Base-by-base conservation (phyloP, 1,140 invertebrate species). In the Olivierus martensii region DNA sequence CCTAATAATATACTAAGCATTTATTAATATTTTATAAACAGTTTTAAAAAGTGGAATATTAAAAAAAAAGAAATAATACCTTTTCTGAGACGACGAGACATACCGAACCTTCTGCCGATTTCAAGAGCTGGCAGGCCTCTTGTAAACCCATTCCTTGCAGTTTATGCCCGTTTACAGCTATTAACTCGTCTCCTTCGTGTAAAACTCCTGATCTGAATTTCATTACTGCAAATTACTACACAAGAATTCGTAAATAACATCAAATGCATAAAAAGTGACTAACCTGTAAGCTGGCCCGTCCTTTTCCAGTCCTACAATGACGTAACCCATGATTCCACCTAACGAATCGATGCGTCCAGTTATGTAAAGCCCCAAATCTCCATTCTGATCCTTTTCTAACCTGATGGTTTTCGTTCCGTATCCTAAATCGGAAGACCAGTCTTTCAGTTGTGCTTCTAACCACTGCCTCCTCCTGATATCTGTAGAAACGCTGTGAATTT, bases 321-420 rank as follows among this genome's bases (percentile, higher is more conserved):
- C 74, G 66, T 86, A 88, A 11, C 83, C 83, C 46, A 82, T 77
- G 14, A 81, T 74, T 11, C 78, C 79, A 61, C 82, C 77, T 51
- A 77, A 75, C 2, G 75, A 69, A 35, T 77, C 72, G 59, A 75
- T 77, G 2, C 80, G 81, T 65, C 85, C 85, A 2, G 84, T 83
- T 49, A 90, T 87, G 61, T 84, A 84, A 60, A 90, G 84, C 3
- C 87, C 87, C 15, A 90, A 66, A 66, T 84, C 84, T 62, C 84
- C 53, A 19, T 57, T 50, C 45, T 57, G 50, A 22, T 57, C 55
- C 41, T 56, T 56, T 6, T 56, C 49, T 44, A 42, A 37, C 37
- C 52, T 54, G 5, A 54, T 17, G 22, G 49, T 37, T 44, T 51
- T 44, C n/a, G 49, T 45, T 18, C 49, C 47, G 3, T 48, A 45